Percentiles rank a stretch among this genome's conserved stretches.
Conservation (phyloP, 2,113 vertebrate genomes). For the Burhinus oedicnemus region DNA sequence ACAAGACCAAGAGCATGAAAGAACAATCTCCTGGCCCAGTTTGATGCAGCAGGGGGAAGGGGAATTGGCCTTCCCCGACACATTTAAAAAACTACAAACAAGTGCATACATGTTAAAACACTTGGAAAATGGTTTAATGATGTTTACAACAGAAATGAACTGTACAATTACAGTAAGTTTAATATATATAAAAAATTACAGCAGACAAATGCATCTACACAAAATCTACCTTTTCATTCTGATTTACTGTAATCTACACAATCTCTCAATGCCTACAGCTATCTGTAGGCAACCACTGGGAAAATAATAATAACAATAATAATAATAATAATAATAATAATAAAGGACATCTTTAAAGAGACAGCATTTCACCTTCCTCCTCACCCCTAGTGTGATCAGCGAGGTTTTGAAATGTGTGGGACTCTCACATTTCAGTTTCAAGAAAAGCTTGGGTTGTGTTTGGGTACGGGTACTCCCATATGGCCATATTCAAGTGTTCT, state of each 20-base stretch:
- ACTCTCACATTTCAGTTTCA: conserved; percentile 64
- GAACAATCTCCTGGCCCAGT: background rate
- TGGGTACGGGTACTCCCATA: background rate
- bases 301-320: conserved; percentile 51
- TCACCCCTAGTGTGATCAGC: conserved; percentile 53
- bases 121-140: conserved; percentile 99
- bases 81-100: conserved; percentile 20
- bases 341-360: conserved; percentile 80
- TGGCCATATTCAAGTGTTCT: conserved; percentile 44
- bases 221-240: conserved; percentile 94
- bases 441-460: conserved; percentile 39
- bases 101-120: conserved; percentile 87
- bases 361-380: conserved; percentile 77
- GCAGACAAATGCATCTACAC: conserved; percentile 99
- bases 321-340: conserved; percentile 27
- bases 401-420: conserved; percentile 59
- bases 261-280: conserved; percentile 83
- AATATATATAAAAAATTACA: conserved; percentile 99
- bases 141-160: conserved; percentile 99
- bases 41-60: background rate
- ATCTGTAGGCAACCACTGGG: conserved; percentile 63
- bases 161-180: conserved; percentile 99
- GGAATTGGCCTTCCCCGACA: background rate
- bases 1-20: background rate
- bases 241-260: conserved; percentile 95